Base-by-base conservation (phyloP, 2,888 invertebrate genomes). In the Scaptomyza parva region DNA sequence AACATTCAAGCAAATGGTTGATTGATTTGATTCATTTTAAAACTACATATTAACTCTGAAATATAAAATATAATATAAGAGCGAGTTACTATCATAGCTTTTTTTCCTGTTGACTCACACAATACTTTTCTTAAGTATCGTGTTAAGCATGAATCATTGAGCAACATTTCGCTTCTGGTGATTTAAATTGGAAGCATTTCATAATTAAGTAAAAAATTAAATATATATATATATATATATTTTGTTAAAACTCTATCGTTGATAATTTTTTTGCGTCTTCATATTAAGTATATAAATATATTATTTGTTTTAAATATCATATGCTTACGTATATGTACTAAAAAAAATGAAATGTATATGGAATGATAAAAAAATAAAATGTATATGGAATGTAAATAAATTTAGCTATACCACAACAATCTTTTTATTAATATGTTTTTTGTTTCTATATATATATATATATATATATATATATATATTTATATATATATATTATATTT, bases 381-480 rank as follows among this genome's bases (percentile, higher is more conserved):
- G 72, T 74, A 73, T 48, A 73, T 73, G 62, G 53, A 76, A 59
- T 74, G 75, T 74, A 75, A 75, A 75, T 74, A 74, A 74, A 75
- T 17, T 14, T 59, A 73, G 53, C 55, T 45, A 53, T 58, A 59
- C 33, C 11, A 11, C 40, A 22, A 35, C 24, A n/a, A 33, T 33
- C 28, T n/a, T n/a, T n/a, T n/a, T n/a, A n/a, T n/a, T n/a, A n/a
- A n/a, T n/a, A n/a, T n/a, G n/a, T n/a, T n/a, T n/a, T n/a, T n/a
- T n/a, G n/a, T n/a, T n/a, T n/a, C n/a, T n/a, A n/a, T n/a, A n/a
- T n/a, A n/a, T n/a, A n/a, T n/a, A n/a, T n/a, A n/a, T n/a, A n/a
- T n/a, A n/a, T n/a, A n/a, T n/a, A n/a, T n/a, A n/a, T n/a, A n/a
- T n/a, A n/a, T n/a, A n/a, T n/a, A n/a, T n/a, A n/a, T n/a, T n/a